phyloP scores from a whole-genome alignment of 2,888 invertebrate genomes.

The Ctenicera cuprea region DNA sequence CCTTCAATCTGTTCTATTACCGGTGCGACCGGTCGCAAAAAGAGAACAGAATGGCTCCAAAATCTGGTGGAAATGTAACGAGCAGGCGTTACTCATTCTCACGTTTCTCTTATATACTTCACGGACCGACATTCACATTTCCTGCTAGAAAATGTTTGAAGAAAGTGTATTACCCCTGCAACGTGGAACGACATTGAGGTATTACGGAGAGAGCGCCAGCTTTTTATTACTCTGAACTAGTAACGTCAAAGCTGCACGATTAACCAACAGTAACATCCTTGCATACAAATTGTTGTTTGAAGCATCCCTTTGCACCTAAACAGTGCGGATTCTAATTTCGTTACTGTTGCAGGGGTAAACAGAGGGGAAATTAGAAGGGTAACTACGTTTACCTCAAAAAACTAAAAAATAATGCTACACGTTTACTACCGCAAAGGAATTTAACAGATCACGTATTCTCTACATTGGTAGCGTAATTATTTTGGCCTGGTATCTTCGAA shows the following conservation, averaged over 20 bases:
- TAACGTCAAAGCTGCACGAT: slow-evolving; percentile 43
- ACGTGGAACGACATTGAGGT: slow-evolving; percentile 36
- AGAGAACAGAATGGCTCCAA: slow-evolving; percentile 18
- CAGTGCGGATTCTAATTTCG: not conserved
- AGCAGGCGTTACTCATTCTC: slow-evolving; percentile 34
- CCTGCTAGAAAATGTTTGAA: slow-evolving; percentile 33
- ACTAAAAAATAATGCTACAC: too few species aligned
- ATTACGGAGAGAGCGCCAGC: slow-evolving; percentile 39
- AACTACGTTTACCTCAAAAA: too few species aligned
- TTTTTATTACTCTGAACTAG: slow-evolving; percentile 42
- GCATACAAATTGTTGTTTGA: slow-evolving; percentile 40
- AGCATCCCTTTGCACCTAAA: slow-evolving; percentile 14
- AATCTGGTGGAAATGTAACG: slow-evolving; percentile 42
- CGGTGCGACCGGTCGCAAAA: slow-evolving; percentile 30
- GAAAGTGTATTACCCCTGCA: slow-evolving; percentile 34
- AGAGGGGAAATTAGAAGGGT: too few species aligned
- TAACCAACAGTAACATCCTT: slow-evolving; percentile 34
- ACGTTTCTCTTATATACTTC: slow-evolving; percentile 37
- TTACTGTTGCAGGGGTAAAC: too few species aligned
- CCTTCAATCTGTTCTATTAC: slow-evolving; percentile 44
- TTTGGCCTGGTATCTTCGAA: too few species aligned
- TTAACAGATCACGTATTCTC: too few species aligned
- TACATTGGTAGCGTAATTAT: too few species aligned
- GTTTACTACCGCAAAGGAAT: too few species aligned
- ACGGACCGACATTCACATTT: slow-evolving; percentile 35